Evolutionary conservation across 1,140 invertebrate genomes (phyloP).

Genomic region (Heterodera schachtii): DNA sequence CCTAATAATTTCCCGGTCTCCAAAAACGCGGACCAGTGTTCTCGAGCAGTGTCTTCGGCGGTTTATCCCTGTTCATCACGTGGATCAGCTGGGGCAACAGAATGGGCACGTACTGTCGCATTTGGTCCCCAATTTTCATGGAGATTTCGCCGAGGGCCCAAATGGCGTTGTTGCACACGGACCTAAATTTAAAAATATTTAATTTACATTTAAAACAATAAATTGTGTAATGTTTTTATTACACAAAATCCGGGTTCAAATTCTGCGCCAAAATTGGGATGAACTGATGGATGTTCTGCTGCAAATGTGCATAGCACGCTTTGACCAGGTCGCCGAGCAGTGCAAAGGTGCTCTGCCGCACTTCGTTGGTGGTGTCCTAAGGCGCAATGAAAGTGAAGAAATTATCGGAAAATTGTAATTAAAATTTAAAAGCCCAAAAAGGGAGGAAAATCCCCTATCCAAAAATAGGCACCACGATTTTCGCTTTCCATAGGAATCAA

Average conservation of each 20-base stretch:
- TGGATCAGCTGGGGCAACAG: slow-evolving; percentile 86
- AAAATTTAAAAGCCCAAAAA: neutral
- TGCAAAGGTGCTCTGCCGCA: slow-evolving; percentile 96
- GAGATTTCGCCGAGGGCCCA: slow-evolving; percentile 62
- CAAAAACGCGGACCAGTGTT: slow-evolving; percentile 83
- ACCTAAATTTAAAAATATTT: slow-evolving; percentile 75
- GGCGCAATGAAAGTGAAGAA: slow-evolving; percentile 38
- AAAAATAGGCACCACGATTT: no score
- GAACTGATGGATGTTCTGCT: slow-evolving; percentile 82
- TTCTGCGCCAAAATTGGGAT: slow-evolving; percentile 93
- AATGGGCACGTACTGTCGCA: slow-evolving; percentile 84
- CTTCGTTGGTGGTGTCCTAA: slow-evolving; percentile 90
- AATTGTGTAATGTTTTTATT: slow-evolving; percentile 78
- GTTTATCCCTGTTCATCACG: slow-evolving; percentile 93
- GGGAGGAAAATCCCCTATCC: no score
- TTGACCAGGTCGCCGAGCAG: slow-evolving; percentile 95
- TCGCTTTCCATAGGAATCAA: neutral
- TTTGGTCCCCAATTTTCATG: slow-evolving; percentile 77
- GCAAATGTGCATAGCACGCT: slow-evolving; percentile 94
- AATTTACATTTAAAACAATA: slow-evolving; percentile 71
- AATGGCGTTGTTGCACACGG: slow-evolving; percentile 82
- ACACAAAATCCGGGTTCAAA: slow-evolving; percentile 96
- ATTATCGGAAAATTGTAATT: slow-evolving; percentile 7
- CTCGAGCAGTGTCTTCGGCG: slow-evolving; percentile 95
- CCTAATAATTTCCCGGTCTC: slow-evolving; percentile 18